Conservation (phyloP, 2,113 vertebrate genomes). For the Procavia capensis region DNA sequence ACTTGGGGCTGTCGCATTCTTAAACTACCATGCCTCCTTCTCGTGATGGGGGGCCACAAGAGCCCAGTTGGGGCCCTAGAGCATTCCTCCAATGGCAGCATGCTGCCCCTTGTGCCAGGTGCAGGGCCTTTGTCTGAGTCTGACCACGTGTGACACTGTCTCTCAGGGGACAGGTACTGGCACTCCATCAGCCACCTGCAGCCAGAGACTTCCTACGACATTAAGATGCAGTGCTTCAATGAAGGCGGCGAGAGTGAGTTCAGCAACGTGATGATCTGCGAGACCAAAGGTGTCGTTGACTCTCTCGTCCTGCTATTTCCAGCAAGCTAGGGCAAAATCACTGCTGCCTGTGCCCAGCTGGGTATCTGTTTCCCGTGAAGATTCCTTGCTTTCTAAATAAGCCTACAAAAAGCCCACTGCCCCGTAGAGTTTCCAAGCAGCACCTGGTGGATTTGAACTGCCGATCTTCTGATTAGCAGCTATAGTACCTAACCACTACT, state of each 20-base stretch:
- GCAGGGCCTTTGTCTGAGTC: neutral
- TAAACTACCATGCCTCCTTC: neutral
- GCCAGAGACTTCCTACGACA: slow-evolving; percentile 98
- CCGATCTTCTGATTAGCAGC: no score
- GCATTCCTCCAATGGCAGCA: accelerated
- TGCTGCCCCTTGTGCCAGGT: neutral
- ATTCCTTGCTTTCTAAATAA: neutral
- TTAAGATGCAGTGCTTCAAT: slow-evolving; percentile 99
- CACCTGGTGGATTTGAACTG: no score
- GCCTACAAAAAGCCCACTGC: no score
- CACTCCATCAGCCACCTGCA: slow-evolving; percentile 97
- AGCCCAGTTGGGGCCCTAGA: neutral
- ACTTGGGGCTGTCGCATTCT: neutral
- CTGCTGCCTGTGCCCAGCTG: no score
- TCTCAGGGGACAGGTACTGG: slow-evolving; percentile 94
- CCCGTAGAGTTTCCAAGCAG: no score
- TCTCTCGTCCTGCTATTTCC: neutral
- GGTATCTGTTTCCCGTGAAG: neutral
- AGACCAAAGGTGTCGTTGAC: slow-evolving; percentile 94
- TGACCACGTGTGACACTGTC: neutral
- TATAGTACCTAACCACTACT: no score
- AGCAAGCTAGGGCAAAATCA: neutral
- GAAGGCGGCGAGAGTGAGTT: slow-evolving; percentile 98
- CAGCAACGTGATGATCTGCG: slow-evolving; percentile 98
- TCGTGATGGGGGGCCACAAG: neutral